phyloP scores from a whole-genome alignment of 2,797 vertebrate genomes.

The Gobionotothen gibberifrons region DNA sequence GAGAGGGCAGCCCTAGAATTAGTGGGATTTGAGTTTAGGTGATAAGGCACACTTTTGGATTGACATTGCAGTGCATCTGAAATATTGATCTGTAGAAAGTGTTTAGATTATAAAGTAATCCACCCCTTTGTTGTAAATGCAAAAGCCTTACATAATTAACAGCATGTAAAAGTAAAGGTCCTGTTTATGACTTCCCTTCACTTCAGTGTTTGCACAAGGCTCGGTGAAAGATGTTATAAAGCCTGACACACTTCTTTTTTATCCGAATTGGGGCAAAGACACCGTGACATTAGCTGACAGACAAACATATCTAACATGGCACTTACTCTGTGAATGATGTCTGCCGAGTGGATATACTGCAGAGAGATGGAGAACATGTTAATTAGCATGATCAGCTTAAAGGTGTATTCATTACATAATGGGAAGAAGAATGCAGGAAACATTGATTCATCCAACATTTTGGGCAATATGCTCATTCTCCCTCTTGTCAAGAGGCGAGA shows the following conservation, averaged over 20 bases:
- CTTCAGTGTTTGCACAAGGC: conserved; percentile 41
- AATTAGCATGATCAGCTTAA: conserved; percentile 25
- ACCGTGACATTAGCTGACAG: conserved; percentile 15
- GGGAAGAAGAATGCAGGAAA: background rate
- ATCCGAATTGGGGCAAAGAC: background rate
- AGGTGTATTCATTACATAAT: background rate
- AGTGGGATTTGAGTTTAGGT: background rate
- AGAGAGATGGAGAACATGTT: conserved; percentile 48
- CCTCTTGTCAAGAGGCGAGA: background rate
- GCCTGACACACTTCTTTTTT: conserved; percentile 2
- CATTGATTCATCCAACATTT: background rate
- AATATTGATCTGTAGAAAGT: background rate
- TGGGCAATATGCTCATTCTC: background rate
- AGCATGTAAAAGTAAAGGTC: conserved; percentile 17
- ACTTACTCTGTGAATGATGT: conserved; percentile 99
- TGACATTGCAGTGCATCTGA: background rate
- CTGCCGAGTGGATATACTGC: conserved; percentile 98
- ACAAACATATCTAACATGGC: conserved; percentile 19
- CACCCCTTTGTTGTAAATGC: background rate
- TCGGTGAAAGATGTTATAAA: conserved; percentile 30
- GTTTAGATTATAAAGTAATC: background rate
- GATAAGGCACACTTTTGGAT: background rate
- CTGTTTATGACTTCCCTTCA: conserved; percentile 34
- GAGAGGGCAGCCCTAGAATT: background rate
- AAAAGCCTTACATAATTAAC: conserved; percentile 21